Conservation (phyloP, 2,888 invertebrate genomes). For the Latrodectus hesperus region DNA sequence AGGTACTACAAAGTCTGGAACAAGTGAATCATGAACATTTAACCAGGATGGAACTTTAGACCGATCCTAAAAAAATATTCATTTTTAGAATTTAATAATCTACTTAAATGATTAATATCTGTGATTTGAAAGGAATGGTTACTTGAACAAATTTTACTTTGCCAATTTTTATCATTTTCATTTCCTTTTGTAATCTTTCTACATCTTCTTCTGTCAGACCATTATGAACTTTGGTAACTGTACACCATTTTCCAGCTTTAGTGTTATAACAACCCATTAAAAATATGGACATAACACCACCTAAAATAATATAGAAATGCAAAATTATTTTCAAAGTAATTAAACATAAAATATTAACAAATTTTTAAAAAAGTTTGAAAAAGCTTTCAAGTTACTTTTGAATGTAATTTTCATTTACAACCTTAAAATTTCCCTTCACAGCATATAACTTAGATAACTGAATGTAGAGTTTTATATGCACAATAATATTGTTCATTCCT, state of each 20-base stretch:
- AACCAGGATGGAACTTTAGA: slow-evolving; percentile 86
- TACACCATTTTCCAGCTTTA: slow-evolving; percentile 82
- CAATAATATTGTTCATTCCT: no score
- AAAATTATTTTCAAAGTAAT: not conserved
- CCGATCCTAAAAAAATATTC: slow-evolving; percentile 76
- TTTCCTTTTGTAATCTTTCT: slow-evolving; percentile 81
- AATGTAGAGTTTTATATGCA: no score
- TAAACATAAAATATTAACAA: no score
- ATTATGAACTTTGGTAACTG: slow-evolving; percentile 87
- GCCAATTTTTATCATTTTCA: slow-evolving; percentile 87
- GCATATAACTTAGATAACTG: no score
- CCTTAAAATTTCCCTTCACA: no score
- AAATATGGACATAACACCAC: slow-evolving; percentile 94
- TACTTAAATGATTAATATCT: not conserved
- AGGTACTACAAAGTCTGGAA: slow-evolving; percentile 90
- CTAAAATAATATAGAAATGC: slow-evolving; percentile 73
- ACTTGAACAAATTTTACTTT: slow-evolving; percentile 75
- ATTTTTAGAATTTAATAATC: not conserved
- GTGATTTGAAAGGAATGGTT: not conserved
- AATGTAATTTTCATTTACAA: no score
- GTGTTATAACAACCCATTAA: slow-evolving; percentile 92
- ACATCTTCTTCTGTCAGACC: slow-evolving; percentile 90
- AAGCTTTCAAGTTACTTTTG: no score
- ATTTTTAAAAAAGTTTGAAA: no score
- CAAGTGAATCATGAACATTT: slow-evolving; percentile 85